Evolutionary conservation across 2,113 vertebrate genomes (phyloP), one percentile per base, ranked within the genome.

Genomic region (Nothoprocta perdicaria): DNA sequence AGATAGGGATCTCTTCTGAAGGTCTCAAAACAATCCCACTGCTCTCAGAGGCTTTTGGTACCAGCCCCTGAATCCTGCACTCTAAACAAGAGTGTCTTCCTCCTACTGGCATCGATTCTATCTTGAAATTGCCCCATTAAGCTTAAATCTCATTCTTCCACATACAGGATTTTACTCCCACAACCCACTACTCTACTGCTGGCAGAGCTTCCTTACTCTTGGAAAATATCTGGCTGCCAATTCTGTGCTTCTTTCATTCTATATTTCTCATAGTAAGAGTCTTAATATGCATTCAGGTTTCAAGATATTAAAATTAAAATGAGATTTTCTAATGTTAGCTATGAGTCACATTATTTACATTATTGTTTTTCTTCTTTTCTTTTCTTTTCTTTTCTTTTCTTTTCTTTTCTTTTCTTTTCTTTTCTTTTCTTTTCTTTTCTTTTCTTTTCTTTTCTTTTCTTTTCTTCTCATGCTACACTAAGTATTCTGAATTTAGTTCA

Each of bases 101-200:
- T 61, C 11, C 18, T 67, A 3, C 11, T 6, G 31, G 23, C 0
- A 40, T 68, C 8, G 63, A 46, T 74, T 66, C 14, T 63, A 31
- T 46, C 24, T 52, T 72, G 50, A 78, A 93, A 60, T 13, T n/a
- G 22, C 8, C 11, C 1, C 21, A 41, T 66, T 13, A 66, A 10
- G 0, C 5, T 55, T 27, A 55, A 0, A 14, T 18, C 40, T 65
- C 4, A 3, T 71, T 79, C 4, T 69, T 8, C 50, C 38, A 41
- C 0, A 0, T n/a, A 22, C 2, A 38, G 9, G 3, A 1, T 0
- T 31, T 63, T 84, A 69, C 46, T 16, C 21, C 26, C 29, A 10
- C 12, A 11, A 10, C 6, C 7, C 9, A 10, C 2, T 22, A 62
- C 8, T 55, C 46, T n/a, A 8, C 21, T 73, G 40, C 6, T 72